Base-by-base conservation (phyloP, 2,797 vertebrate species). In the Lepus townsendii region DNA sequence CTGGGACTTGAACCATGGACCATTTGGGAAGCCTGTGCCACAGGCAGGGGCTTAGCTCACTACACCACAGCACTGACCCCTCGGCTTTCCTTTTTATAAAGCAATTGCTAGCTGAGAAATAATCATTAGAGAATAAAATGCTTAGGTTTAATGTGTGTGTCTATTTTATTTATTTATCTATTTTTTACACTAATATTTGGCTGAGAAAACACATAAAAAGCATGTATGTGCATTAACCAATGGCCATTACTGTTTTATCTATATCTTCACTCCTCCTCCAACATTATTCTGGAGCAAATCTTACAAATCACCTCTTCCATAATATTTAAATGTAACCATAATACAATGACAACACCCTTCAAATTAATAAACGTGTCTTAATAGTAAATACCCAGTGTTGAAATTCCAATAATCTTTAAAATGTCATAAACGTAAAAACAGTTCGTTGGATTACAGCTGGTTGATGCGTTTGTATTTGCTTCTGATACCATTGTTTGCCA, bases 321-420 rank as follows among this genome's bases (percentile, higher is more conserved):
- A 50, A 84, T 47, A 90, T 75, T 90, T 84, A 84, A 76, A 82
- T 19, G 84, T 82, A 86, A 91, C 20, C 57, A 42, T 26, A 85
- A 60, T 78, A 26, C 11, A 69, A 35, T 80, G 24, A 69, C 86
- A 19, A 62, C 19, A 82, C 22, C 32, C 42, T 47, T 47, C 90
- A 76, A 84, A 68, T 77, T 19, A 83, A 62, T 32, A 77, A 86
- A 14, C 8, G 30, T 72, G 83, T 84, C 26, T 83, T 79, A 78
- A 85, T 84, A 62, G 32, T 50, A 72, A 65, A 62, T 78, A 77
- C 38, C 30, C 35, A 92, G 1, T 83, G 42, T 50, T 94, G n/a
- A 86, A 88, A 66, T 60, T 95, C n/a, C 5, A 72, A 8, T 52
- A 54, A 65, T 85, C 62, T 95, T 20, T 66, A 90, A 88, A 94